A percentile compares a stretch with the other conserved stretches of the same genome.
Evolutionary conservation across 2,113 vertebrate species (phyloP).

Genomic region (Eurystomus gularis): DNA sequence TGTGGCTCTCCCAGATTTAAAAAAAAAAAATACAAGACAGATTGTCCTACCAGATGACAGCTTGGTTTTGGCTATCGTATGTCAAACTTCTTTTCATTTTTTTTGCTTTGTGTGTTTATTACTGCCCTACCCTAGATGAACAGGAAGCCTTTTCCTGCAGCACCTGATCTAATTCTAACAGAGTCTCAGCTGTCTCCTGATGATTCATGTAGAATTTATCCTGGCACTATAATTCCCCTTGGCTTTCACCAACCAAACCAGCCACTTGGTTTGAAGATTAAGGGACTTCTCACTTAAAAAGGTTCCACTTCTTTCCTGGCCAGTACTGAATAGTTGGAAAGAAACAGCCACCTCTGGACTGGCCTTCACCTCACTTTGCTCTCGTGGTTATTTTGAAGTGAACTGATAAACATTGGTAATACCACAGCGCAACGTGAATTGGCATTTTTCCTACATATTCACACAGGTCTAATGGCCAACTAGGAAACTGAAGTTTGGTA

Average conservation of each 20-base stretch:
- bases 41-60: background rate
- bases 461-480: background rate
- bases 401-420: background rate
- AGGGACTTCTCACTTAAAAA: background rate
- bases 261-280: conserved; percentile 4
- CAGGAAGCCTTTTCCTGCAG: background rate
- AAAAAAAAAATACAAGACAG: background rate
- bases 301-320: background rate
- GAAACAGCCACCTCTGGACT: background rate
- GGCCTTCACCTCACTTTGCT: background rate
- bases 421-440: background rate
- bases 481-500: background rate
- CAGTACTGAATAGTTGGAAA: background rate
- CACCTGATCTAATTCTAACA: background rate
- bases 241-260: conserved; percentile 9
- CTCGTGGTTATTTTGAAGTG: background rate
- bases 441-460: background rate
- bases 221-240: background rate
- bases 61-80: background rate
- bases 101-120: background rate
- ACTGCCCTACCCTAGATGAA: background rate
- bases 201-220: conserved; percentile 3
- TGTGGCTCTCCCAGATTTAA: background rate
- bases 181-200: background rate
- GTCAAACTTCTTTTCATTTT: background rate